Conservation (phyloP, 2,113 vertebrate species). For the Microcebus tavaratra region DNA sequence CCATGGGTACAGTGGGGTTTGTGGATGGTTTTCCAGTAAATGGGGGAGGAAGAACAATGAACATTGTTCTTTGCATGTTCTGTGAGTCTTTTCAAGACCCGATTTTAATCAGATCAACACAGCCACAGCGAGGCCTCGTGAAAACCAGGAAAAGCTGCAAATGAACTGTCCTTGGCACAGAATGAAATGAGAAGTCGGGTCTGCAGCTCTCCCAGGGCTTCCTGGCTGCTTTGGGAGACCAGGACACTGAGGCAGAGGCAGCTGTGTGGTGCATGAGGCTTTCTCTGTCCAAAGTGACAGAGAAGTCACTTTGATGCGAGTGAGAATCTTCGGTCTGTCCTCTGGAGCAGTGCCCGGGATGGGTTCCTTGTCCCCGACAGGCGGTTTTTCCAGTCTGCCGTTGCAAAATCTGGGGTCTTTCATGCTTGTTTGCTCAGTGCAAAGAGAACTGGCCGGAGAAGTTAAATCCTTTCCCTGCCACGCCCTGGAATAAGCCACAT, state of each 20-base stretch:
- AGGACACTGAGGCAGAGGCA: background rate
- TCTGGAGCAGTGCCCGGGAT: background rate
- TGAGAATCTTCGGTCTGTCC: background rate
- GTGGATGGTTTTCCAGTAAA: background rate
- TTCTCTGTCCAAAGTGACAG: background rate
- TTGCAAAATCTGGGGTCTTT: background rate
- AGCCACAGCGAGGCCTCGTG: background rate
- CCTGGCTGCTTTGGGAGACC: background rate
- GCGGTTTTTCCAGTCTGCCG: background rate
- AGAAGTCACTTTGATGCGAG: background rate
- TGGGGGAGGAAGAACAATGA: background rate
- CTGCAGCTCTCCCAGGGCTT: background rate
- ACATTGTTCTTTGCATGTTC: background rate
- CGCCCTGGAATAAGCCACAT: background rate
- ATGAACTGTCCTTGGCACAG: background rate
- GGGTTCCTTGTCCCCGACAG: background rate
- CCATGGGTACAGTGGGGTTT: background rate
- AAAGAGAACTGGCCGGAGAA: background rate
- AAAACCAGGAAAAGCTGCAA: background rate
- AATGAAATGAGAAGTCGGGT: background rate
- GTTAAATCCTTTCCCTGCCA: too few relatives aligned
- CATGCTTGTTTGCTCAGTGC: background rate
- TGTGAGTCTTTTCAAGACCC: constrained; percentile 7
- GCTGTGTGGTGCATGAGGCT: background rate
- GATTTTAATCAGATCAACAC: constrained; percentile 39